phyloP scores from a whole-genome alignment of 2,797 vertebrate genomes.

The Brachyrhaphis roseni region DNA sequence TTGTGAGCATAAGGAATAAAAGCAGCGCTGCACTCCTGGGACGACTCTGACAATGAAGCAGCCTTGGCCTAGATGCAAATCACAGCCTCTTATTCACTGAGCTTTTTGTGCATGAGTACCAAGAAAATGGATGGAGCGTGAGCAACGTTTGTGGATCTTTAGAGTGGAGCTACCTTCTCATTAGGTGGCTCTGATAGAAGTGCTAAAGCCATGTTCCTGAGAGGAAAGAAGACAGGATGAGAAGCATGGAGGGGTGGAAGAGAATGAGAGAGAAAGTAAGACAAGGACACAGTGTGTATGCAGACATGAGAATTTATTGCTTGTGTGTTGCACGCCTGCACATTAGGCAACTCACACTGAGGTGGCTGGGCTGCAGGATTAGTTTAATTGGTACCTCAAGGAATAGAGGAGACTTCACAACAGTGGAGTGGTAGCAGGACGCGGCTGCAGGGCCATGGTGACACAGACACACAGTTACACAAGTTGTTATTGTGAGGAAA shows the following conservation, averaged over 20 bases:
- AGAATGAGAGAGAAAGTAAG: slow-evolving; percentile 29
- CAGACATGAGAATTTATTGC: slow-evolving; percentile 15
- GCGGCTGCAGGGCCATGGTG: slow-evolving; percentile 60
- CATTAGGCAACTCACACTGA: slow-evolving; percentile 57
- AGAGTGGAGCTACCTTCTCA: slow-evolving; percentile 59
- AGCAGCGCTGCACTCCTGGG: slow-evolving; percentile 66
- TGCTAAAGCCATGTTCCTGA: slow-evolving; percentile 53
- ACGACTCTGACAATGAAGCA: slow-evolving; percentile 68
- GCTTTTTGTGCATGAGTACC: not conserved
- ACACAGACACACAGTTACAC: slow-evolving; percentile 45
- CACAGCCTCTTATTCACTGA: slow-evolving; percentile 56
- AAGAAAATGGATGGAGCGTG: slow-evolving; percentile 17
- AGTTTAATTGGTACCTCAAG: slow-evolving; percentile 82
- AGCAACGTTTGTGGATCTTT: slow-evolving; percentile 33
- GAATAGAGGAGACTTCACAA: slow-evolving; percentile 73
- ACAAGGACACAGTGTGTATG: slow-evolving; percentile 33
- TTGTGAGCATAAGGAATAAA: slow-evolving; percentile 69
- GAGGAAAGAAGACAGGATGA: slow-evolving; percentile 22
- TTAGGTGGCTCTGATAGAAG: slow-evolving; percentile 64
- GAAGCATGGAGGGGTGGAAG: slow-evolving; percentile 14
- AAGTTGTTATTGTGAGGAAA: slow-evolving; percentile 31
- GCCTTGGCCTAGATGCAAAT: slow-evolving; percentile 82
- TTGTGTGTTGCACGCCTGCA: slow-evolving; percentile 39
- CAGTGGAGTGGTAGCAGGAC: slow-evolving; percentile 55
- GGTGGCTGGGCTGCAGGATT: slow-evolving; percentile 70